Evolutionary conservation across 2,113 vertebrate genomes (phyloP).

Genomic region (Theropithecus gelada): DNA sequence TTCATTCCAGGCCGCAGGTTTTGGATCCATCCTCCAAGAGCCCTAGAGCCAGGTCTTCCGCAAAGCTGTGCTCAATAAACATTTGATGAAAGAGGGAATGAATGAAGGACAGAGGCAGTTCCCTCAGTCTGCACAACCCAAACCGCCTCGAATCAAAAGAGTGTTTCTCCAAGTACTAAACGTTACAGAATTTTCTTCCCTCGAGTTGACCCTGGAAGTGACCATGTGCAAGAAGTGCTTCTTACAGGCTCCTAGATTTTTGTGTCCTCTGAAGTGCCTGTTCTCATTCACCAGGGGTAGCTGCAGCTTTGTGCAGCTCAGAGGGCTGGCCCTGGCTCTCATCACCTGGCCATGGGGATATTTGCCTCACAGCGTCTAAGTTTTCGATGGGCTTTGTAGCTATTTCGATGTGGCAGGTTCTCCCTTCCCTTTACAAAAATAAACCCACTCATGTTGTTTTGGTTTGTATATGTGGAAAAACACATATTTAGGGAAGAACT

Average conservation of each 20-base stretch:
- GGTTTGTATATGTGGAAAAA: neutral
- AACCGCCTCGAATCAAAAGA: neutral
- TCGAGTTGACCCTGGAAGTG: neutral
- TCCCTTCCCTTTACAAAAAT: neutral
- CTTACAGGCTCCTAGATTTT: neutral
- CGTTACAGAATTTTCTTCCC: neutral
- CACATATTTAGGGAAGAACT: neutral
- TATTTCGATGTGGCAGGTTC: neutral
- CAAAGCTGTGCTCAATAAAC: neutral
- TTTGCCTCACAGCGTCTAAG: neutral
- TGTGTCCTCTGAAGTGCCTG: neutral
- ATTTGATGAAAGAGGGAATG: neutral
- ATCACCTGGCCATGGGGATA: neutral
- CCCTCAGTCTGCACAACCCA: neutral
- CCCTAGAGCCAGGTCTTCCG: neutral
- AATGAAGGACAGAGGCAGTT: too few relatives aligned
- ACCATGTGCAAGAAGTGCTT: neutral
- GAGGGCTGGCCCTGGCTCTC: rapidly evolving
- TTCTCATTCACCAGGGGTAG: neutral
- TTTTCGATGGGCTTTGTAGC: neutral
- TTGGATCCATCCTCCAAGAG: neutral
- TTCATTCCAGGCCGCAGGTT: neutral
- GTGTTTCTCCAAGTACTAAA: neutral
- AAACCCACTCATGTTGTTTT: neutral
- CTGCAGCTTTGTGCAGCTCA: neutral